Percentiles rank a stretch among this genome's conserved stretches.
These are phyloP conservation scores for Pocillopora verrucosa DNA, from an alignment of 64 coral and sea anemone genomes.

Conservation along the genomic window DNA sequence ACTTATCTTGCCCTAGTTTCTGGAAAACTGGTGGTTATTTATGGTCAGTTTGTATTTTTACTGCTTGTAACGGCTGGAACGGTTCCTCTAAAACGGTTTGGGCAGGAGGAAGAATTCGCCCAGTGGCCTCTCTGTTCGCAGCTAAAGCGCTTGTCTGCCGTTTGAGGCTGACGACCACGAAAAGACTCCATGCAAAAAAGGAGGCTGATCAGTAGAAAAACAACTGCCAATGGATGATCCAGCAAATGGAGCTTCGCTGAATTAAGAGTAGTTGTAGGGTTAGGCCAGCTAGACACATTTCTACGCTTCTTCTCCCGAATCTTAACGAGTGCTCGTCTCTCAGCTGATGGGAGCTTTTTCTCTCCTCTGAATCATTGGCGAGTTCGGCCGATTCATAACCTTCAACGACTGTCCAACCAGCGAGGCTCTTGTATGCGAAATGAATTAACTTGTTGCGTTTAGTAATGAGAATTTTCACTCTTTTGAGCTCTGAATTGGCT, in stretches of 20 bases:
- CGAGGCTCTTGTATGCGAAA: conserved; percentile 60
- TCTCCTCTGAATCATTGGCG: conserved; percentile 56
- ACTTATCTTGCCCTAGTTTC: conserved; percentile 49
- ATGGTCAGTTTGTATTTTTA: background rate
- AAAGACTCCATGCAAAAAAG: conserved; percentile 32
- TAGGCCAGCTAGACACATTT: background rate
- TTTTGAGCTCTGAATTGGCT: background rate
- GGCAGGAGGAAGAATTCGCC: conserved; percentile 29
- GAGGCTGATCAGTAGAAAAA: conserved; percentile 35
- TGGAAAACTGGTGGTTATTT: conserved; percentile 11
- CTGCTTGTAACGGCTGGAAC: conserved; percentile 24
- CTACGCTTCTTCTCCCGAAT: conserved; percentile 45
- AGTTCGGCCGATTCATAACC: conserved; percentile 57
- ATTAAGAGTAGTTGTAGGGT: conserved; percentile 6
- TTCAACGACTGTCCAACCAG: conserved; percentile 47
- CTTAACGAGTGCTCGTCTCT: conserved; percentile 45
- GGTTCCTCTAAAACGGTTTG: conserved; percentile 24
- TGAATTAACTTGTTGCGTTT: conserved; percentile 56
- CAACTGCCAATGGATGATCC: conserved; percentile 7
- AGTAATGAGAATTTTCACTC: conserved; percentile 14
- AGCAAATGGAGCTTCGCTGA: conserved; percentile 17
- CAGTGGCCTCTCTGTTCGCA: conserved; percentile 50
- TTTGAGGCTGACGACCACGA: conserved; percentile 47
- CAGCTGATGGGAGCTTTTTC: conserved; percentile 45
- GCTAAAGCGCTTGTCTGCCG: conserved; percentile 58